Conservation (phyloP, 2,888 invertebrate genomes). For the Yponomeuta cagnagella region DNA sequence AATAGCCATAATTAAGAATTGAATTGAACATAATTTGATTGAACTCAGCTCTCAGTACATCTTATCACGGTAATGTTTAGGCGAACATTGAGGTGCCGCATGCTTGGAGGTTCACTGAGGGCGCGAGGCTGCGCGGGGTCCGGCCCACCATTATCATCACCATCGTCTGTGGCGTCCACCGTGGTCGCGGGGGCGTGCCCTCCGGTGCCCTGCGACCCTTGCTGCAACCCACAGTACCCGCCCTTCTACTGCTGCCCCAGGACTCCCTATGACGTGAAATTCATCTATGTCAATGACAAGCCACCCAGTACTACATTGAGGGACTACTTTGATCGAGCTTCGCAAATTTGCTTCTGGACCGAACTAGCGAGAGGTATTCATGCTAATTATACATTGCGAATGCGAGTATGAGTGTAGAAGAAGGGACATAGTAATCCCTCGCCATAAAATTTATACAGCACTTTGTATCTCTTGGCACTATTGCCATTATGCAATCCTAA, state of each 20-base stretch:
- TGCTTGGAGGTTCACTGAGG: too few relatives aligned
- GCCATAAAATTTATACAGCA: too few relatives aligned
- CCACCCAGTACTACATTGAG: constrained; percentile 75
- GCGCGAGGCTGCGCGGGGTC: too few relatives aligned
- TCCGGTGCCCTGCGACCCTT: constrained; percentile 10
- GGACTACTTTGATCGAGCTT: constrained; percentile 84
- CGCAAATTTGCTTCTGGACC: constrained; percentile 81
- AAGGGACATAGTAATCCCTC: not conserved
- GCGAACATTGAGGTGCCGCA: too few relatives aligned
- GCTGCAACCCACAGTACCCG: constrained; percentile 28
- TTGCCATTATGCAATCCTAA: too few relatives aligned
- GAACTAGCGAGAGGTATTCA: constrained; percentile 83
- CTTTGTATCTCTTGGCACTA: too few relatives aligned
- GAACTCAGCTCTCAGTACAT: too few relatives aligned
- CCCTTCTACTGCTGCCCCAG: constrained; percentile 46
- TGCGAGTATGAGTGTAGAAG: not conserved
- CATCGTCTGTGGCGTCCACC: not conserved
- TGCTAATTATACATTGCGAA: not conserved
- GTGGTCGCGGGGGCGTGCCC: not conserved
- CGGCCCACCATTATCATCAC: not conserved
- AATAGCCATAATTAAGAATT: too few relatives aligned
- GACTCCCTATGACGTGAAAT: constrained; percentile 48
- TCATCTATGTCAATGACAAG: constrained; percentile 76
- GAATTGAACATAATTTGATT: too few relatives aligned
- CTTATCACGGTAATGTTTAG: too few relatives aligned